These are phyloP conservation scores for Caenorhabditis doughertyi DNA, from an alignment of 2,888 invertebrate species.

Conservation along the genomic window DNA sequence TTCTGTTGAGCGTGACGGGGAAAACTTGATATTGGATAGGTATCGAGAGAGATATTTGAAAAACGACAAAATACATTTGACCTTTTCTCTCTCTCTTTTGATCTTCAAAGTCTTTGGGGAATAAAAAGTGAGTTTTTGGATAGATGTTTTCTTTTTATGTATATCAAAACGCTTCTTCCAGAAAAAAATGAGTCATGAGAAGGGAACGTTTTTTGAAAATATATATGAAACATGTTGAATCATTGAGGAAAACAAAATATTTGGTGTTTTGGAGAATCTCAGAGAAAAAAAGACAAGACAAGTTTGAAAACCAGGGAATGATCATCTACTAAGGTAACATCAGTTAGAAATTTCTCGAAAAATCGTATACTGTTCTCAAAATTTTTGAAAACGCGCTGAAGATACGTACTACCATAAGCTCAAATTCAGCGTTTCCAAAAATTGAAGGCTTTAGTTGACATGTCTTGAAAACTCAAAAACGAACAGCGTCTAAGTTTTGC, in stretches of 20 bases:
- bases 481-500: constrained; percentile 6
- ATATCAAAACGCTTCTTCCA: background rate
- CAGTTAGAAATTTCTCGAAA: too few relatives aligned
- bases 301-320: background rate
- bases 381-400: too few relatives aligned
- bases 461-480: constrained; percentile 3
- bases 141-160: background rate
- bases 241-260: constrained; percentile 8
- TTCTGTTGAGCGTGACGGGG: constrained; percentile 31
- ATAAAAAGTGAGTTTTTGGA: background rate
- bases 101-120: background rate
- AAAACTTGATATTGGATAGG: constrained; percentile 29
- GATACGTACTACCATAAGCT: background rate
- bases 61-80: background rate
- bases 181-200: constrained; percentile 10
- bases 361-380: too few relatives aligned
- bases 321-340: too few relatives aligned
- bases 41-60: background rate
- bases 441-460: constrained; percentile 18
- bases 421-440: background rate
- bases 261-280: constrained; percentile 7
- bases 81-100: background rate
- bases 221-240: constrained; percentile 31
- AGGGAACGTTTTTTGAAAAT: background rate
- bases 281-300: constrained; percentile 2